Conservation (phyloP, 1,140 invertebrate species). For the Brachionus angularis region DNA sequence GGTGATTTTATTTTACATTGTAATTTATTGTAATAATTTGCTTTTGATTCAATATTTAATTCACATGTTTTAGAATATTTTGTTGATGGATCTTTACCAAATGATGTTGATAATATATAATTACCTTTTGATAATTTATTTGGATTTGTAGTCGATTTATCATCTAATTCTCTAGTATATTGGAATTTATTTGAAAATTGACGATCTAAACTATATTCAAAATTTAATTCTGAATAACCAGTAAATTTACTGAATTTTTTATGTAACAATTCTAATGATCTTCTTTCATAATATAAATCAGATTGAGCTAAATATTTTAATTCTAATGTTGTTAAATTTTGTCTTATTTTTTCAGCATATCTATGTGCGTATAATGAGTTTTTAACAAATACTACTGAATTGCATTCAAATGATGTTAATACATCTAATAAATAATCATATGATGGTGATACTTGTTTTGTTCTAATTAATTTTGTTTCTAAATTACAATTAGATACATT, state of each 20-base stretch:
- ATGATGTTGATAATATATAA: neutral
- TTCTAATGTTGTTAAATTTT: neutral
- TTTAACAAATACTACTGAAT: neutral
- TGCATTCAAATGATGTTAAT: neutral
- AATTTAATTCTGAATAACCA: neutral
- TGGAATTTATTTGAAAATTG: neutral
- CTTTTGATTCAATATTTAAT: conserved; percentile 35
- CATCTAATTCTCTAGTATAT: conserved; percentile 17
- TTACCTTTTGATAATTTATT: conserved; percentile 8
- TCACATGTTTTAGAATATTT: conserved; percentile 31
- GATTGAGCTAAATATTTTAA: neutral
- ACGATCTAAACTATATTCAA: neutral
- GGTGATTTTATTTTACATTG: conserved; percentile 24
- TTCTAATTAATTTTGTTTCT: neutral
- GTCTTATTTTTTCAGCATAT: neutral
- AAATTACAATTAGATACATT: neutral
- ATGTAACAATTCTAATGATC: neutral
- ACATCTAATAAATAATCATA: neutral
- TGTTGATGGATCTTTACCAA: neutral
- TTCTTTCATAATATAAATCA: neutral
- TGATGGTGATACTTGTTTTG: neutral
- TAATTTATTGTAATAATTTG: conserved; percentile 10
- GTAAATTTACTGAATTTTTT: conserved; percentile 4
- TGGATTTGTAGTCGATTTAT: too few relatives aligned
- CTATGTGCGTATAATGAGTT: neutral